Base-by-base conservation (phyloP, 2,797 vertebrate species). In the Hybognathus amarus region DNA sequence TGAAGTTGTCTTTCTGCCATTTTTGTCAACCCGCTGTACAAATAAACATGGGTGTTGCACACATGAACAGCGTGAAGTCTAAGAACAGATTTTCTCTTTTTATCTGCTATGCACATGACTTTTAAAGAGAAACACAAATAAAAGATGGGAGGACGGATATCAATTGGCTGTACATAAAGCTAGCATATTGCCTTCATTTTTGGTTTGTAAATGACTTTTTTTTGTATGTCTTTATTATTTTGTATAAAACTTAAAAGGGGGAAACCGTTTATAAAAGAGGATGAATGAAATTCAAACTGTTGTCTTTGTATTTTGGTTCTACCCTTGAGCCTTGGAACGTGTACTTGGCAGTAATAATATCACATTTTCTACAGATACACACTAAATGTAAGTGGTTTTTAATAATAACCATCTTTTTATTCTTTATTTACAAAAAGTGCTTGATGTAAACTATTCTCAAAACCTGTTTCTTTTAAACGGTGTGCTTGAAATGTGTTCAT, bases 161-260 rank as follows among this genome's bases (percentile, higher is more conserved):
- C 38, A 85, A 61, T 70, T 81, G 95, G 96, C 93, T 99, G 98
- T 98, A 98, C 91, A 99, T 98, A 98, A 94, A 92, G 95, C 95
- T 94, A 97, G 96, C 95, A 93, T 95, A 96, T 96, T 96, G 96
- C 96, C 97, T 98, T 97, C 95, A 95, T 97, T 97, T 95, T 96
- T 96, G 94, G 95, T 98, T 99, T 98, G 97, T 98, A 99, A 98
- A 98, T 97, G 95, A 96, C 97, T 96, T 97, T 98, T 93, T 93
- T 97, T 77, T 78, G 54, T 83, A 98, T 97, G 95, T 97, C 96
- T 96, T 95, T 97, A 94, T 95, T 96, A 96, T 96, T 99, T 98
- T 98, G 96, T 99, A 99, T 95, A 97, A 97, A 97, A 95, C 91
- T 75, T 90, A 95, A 95, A 91, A 91, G 89, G 94, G 96, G 94